Percentiles rank a stretch among this genome's conserved stretches.
phyloP scores from a whole-genome alignment of 2,113 vertebrate genomes.

The Etia nguti region DNA sequence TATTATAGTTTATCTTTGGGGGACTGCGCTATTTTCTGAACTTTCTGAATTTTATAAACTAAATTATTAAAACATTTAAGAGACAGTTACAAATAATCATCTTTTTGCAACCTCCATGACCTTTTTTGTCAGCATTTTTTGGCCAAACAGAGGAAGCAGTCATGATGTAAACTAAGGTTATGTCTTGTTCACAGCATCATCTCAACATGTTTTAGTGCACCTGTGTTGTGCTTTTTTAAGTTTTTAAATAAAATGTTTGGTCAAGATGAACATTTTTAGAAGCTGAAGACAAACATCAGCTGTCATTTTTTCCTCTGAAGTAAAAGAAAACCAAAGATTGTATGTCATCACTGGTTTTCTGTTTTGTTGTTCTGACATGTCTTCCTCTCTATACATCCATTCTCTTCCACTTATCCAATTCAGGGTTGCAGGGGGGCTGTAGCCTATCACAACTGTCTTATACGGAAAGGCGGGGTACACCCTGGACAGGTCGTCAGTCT shows the following conservation, averaged over 20 bases:
- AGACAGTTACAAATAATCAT: not conserved
- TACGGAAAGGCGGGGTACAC: not conserved
- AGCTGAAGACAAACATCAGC: not conserved
- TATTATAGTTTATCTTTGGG: not conserved
- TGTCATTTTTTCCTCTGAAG: not conserved
- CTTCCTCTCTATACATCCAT: not conserved
- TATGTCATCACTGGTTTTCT: not conserved
- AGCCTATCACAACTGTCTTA: no score
- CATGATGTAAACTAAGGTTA: not conserved
- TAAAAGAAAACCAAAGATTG: not conserved
- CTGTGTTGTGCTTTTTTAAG: not conserved
- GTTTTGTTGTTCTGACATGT: not conserved
- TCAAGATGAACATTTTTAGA: not conserved
- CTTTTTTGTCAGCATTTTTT: not conserved
- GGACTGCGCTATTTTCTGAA: not conserved
- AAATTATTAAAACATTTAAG: not conserved
- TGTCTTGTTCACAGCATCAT: not conserved
- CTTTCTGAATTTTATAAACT: not conserved
- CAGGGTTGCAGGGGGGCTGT: not conserved
- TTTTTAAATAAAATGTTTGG: not conserved
- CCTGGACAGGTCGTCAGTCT: not conserved
- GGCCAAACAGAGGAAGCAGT: not conserved
- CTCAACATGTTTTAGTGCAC: not conserved
- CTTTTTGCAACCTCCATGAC: not conserved
- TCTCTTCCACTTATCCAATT: not conserved